These are phyloP conservation scores for Cossypha niveicapilla DNA, from an alignment of 2,797 vertebrate genomes.

Conservation along the genomic window DNA sequence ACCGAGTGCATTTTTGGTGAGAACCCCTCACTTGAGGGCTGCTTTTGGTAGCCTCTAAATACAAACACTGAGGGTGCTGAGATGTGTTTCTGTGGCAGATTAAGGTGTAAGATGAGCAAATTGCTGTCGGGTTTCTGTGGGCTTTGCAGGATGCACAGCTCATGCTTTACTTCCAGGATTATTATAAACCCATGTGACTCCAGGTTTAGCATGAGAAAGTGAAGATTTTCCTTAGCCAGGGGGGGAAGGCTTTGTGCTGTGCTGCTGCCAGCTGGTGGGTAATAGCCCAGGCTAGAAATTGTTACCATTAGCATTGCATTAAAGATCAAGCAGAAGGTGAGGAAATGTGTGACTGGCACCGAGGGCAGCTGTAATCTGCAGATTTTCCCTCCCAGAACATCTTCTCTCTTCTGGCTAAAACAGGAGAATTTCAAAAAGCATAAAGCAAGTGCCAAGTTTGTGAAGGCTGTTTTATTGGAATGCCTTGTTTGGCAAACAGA, in stretches of 20 bases:
- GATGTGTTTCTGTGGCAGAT: not conserved
- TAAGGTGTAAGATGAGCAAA: not conserved
- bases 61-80: not conserved
- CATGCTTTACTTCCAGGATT: not conserved
- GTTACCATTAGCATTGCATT: not conserved
- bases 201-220: not conserved
- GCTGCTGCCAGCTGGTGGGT: not conserved
- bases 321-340: conserved; percentile 18
- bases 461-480: not conserved
- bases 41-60: not conserved
- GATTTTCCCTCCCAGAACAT: not conserved
- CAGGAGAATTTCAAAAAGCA: not conserved
- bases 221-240: not conserved
- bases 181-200: not conserved
- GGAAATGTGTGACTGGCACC: not conserved
- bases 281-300: conserved; percentile 1
- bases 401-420: not conserved
- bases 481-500: not conserved
- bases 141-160: not conserved
- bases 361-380: not conserved
- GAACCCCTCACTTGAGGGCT: not conserved
- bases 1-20: not conserved
- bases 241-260: not conserved
- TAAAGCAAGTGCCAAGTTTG: not conserved
- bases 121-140: not conserved